These are phyloP conservation scores for Piscicola geometra DNA, from an alignment of 2,888 invertebrate species.

Conservation along the genomic window DNA sequence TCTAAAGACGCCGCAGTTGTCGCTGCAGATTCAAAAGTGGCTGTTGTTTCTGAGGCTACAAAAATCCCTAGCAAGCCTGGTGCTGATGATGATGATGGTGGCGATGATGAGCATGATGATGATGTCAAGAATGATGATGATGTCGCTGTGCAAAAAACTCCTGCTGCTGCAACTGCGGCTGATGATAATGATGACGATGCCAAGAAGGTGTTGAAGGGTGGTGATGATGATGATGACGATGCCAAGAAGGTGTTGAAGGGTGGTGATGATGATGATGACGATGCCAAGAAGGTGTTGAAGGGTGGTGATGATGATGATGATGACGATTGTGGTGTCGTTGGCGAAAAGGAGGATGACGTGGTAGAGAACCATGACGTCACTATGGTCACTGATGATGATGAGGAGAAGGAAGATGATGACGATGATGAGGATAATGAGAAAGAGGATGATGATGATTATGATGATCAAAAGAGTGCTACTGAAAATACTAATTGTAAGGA, in stretches of 20 bases:
- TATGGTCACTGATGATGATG: conserved; percentile 30
- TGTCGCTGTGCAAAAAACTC: too few species aligned
- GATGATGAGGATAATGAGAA: conserved; percentile 36
- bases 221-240: neutral
- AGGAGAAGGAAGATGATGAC: conserved; percentile 45
- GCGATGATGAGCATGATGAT: too few species aligned
- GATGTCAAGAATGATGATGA: too few species aligned
- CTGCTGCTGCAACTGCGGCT: too few species aligned
- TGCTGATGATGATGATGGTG: neutral
- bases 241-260: neutral
- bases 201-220: neutral
- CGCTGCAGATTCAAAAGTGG: conserved; percentile 1
- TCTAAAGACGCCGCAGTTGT: neutral
- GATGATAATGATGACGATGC: conserved; percentile 12
- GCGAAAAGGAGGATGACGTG: neutral
- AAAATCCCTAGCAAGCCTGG: neutral
- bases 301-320: neutral
- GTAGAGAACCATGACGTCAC: neutral
- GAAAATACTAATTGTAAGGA: neutral
- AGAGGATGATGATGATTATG: neutral
- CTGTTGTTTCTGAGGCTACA: neutral
- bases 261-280: neutral
- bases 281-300: neutral
- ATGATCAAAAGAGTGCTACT: neutral
- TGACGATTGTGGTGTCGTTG: neutral